Evolutionary conservation across 2,797 vertebrate species (phyloP).

Genomic region (Amniataba percoides): DNA sequence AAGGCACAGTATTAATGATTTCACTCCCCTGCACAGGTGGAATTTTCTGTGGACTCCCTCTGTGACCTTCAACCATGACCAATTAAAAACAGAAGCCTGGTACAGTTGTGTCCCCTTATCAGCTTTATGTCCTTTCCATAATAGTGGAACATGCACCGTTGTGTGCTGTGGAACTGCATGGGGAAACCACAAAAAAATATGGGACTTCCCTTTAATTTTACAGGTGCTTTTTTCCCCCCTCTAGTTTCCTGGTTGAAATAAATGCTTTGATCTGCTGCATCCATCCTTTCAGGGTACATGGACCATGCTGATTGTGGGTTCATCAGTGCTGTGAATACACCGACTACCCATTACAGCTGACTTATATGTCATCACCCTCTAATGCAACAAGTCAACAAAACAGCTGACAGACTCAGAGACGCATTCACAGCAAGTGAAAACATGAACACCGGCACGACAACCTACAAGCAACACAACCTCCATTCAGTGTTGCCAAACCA

Average conservation of each 20-base stretch:
- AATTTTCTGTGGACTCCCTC: slow-evolving; percentile 31
- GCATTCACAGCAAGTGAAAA: slow-evolving; percentile 32
- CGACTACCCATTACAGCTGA: slow-evolving; percentile 43
- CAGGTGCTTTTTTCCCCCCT: slow-evolving; percentile 44
- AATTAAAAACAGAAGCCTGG: slow-evolving; percentile 40
- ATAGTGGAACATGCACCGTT: background rate
- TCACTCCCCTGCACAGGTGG: slow-evolving; percentile 11
- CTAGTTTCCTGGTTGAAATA: slow-evolving; percentile 38
- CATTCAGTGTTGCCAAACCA: background rate
- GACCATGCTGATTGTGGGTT: slow-evolving; percentile 19
- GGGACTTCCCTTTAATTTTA: slow-evolving; percentile 27
- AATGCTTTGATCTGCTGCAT: slow-evolving; percentile 36
- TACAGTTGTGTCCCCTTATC: slow-evolving; percentile 8
- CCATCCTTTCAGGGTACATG: background rate
- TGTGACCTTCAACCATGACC: slow-evolving; percentile 24
- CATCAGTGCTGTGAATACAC: slow-evolving; percentile 54
- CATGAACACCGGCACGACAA: background rate
- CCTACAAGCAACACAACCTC: slow-evolving; percentile 19
- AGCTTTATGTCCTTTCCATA: slow-evolving; percentile 23
- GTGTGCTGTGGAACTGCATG: background rate
- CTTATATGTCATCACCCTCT: slow-evolving; percentile 53
- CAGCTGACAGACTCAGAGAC: slow-evolving; percentile 15
- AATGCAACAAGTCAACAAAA: slow-evolving; percentile 54
- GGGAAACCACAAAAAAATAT: slow-evolving; percentile 28
- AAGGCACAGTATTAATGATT: background rate